Evolutionary conservation across 2,888 invertebrate species (phyloP).

Genomic region (Drosophila nr. perissopoda): DNA sequence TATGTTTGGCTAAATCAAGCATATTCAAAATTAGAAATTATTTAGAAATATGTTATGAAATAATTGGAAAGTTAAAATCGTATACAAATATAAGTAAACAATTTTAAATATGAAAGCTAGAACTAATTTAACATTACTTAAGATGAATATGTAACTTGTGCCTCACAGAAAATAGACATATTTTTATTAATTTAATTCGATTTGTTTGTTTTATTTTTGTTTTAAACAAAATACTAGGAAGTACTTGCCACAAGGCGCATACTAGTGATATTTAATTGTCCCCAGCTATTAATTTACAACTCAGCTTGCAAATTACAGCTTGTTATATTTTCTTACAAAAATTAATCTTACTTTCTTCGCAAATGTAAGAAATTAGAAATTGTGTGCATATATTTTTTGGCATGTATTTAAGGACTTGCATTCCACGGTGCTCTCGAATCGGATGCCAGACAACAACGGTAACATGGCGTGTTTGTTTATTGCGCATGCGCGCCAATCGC

Average conservation of each 20-base stretch:
- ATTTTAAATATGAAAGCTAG: background rate
- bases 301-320: background rate
- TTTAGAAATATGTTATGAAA: background rate
- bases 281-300: background rate
- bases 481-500: slow-evolving; percentile 80
- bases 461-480: slow-evolving; percentile 81
- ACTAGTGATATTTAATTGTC: too few relatives aligned
- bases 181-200: too few relatives aligned
- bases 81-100: background rate
- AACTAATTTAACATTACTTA: background rate
- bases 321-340: background rate
- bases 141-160: background rate
- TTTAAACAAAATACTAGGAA: too few relatives aligned
- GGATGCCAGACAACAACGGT: slow-evolving; percentile 74
- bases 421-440: slow-evolving; percentile 59
- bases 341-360: background rate
- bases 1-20: background rate
- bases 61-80: background rate
- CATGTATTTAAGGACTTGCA: background rate
- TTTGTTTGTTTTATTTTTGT: too few relatives aligned
- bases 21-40: background rate
- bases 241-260: too few relatives aligned
- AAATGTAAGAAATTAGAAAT: background rate
- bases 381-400: slow-evolving; percentile 14
- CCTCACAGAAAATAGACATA: background rate